These are phyloP conservation scores for Campoplex capitator DNA, from an alignment of 2,888 invertebrate species.

Conservation along the genomic window DNA sequence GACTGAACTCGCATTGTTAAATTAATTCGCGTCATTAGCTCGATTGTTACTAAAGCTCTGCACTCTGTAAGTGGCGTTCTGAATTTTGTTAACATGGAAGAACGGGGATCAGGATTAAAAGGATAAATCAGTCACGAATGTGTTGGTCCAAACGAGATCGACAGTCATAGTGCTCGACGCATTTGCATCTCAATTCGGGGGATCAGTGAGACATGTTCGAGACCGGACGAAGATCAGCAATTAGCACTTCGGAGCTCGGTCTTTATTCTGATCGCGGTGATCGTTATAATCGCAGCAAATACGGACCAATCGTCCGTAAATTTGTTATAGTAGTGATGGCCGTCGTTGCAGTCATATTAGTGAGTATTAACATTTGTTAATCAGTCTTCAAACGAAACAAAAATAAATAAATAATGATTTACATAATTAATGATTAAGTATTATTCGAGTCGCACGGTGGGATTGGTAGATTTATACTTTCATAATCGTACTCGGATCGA, in stretches of 20 bases:
- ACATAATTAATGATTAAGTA: not conserved
- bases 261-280: constrained; percentile 82
- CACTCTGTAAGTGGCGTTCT: not conserved
- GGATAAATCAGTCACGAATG: constrained; percentile 34
- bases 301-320: constrained; percentile 79
- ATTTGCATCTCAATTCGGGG: constrained; percentile 17
- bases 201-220: constrained; percentile 77
- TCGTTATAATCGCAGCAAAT: constrained; percentile 78
- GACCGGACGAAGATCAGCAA: constrained; percentile 80
- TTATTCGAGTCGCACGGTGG: not conserved
- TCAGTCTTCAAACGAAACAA: no score
- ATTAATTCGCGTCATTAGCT: not conserved
- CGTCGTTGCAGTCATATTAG: constrained; percentile 81
- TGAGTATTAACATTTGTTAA: constrained; percentile 75
- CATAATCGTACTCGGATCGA: not conserved
- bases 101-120: not conserved
- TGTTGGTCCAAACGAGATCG: constrained; percentile 1
- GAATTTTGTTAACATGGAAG: constrained; percentile 17
- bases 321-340: constrained; percentile 82
- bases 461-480: not conserved
- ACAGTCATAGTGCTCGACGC: constrained; percentile 14
- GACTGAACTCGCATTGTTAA: constrained; percentile 10
- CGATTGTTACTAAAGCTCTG: not conserved
- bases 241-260: constrained; percentile 83
- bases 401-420: not conserved